Base-by-base conservation (phyloP, 1,140 invertebrate species). In the Drosophila cardini region DNA sequence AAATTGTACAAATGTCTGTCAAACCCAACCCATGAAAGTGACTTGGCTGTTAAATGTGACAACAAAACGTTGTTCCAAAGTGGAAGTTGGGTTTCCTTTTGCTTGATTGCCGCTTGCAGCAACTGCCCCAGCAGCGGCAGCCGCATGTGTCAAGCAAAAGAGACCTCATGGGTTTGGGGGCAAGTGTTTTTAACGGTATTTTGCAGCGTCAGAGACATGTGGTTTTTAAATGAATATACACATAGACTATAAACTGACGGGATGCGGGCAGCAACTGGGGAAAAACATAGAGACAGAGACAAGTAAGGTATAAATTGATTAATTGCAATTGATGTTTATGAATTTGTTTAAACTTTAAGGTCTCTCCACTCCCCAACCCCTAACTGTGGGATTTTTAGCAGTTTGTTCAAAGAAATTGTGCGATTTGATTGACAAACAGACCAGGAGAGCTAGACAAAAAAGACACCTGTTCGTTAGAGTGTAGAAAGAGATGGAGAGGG, bases 311-410 rank as follows among this genome's bases (percentile, higher is more conserved):
- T 55, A 57, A 61, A 70, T 81, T 81, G 78, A 81, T 81, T 81
- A 81, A 81, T 81, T 81, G 79, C 79, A 81, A 81, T 81, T 81
- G 79, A 81, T 77, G 73, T 81, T 81, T 81, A 81, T 81, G 74
- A 81, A 65, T 80, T 76, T 76, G 72, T 80, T 80, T 80, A 72
- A 72, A 72, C 76, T 46, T 40, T 13, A 40, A 40, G n/a, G 26
- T 40, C 21, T 26, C 21, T 5, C 21, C 21, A 26, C 21, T 26
- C 21, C 21, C 21, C 21, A 26, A 26, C 21, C 1, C 21, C 21
- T 4, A 26, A 3, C 21, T 4, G 21, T 13, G 11, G 38, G 2
- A 2, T 4, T 40, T 52, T 52, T 15, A 52, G n/a, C 7, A 15
- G 48, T 52, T 32, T 52, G 48, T 15, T 30, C n/a, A 34, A 52